phyloP scores from a whole-genome alignment of 2,113 vertebrate species.

The Hippocampus mohnikei region DNA sequence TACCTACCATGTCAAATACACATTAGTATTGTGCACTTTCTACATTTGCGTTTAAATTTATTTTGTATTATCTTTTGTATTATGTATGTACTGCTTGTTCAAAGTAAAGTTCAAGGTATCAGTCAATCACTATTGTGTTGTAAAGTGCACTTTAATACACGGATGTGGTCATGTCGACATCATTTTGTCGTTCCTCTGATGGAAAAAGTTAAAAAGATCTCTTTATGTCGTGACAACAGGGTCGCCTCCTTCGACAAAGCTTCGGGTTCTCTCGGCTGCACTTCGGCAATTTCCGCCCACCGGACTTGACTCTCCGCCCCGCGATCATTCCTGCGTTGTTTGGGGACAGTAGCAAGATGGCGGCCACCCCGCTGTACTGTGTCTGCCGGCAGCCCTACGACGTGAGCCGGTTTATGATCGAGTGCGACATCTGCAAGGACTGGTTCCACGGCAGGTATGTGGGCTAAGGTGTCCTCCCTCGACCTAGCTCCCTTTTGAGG shows the following conservation, averaged over 20 bases:
- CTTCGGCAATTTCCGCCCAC: conserved; percentile 56
- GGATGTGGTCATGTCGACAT: too few relatives aligned
- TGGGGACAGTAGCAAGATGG: conserved; percentile 82
- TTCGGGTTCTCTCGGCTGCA: conserved; percentile 40
- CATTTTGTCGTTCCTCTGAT: too few relatives aligned
- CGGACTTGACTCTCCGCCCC: conserved; percentile 58
- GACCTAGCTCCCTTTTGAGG: fast-evolving
- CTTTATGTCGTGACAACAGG: conserved; percentile 4
- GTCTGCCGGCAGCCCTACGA: conserved; percentile 97
- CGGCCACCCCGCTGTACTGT: conserved; percentile 91
- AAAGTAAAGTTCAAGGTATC: too few relatives aligned
- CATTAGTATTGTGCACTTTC: too few relatives aligned
- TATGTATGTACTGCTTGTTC: too few relatives aligned
- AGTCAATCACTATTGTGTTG: too few relatives aligned
- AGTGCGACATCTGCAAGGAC: conserved; percentile 96
- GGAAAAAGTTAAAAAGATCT: too few relatives aligned
- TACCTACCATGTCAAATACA: too few relatives aligned
- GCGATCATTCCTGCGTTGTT: conserved; percentile 74
- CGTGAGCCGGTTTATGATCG: conserved; percentile 97
- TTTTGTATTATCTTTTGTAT: too few relatives aligned
- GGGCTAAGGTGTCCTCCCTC: not conserved
- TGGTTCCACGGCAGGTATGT: conserved; percentile 97
- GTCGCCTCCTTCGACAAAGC: conserved; percentile 28
- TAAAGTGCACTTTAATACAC: too few relatives aligned
- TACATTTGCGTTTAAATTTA: too few relatives aligned